Base-by-base conservation (phyloP, 2,113 vertebrate species). In the Prunella himalayana region DNA sequence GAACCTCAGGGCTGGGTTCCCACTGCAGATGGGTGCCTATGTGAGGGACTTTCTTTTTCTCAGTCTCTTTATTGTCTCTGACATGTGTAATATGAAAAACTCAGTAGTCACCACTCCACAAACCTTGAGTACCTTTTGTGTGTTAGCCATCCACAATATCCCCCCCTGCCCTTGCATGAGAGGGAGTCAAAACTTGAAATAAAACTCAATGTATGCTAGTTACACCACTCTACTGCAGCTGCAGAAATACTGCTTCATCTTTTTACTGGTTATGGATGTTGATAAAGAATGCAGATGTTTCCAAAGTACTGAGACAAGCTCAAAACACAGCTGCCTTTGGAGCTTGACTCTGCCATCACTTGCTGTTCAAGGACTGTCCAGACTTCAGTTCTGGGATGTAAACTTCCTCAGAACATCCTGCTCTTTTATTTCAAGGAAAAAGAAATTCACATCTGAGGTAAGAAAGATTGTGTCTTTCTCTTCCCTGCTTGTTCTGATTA, bases 231-330 rank as follows among this genome's bases (percentile, higher is more conserved):
- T 84, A 20, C 47, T 11, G 66, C 94, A 97, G 91, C 95, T 97
- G 91, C 92, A 95, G 84, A 94, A 92, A 88, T 82, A 91, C 78
- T 84, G 53, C 80, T 87, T 96, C 88, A 82, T 95, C 69, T 90
- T 88, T 95, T 94, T 53, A 80, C 78, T 61, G 57, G 82, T 44
- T 95, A 66, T 90, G 92, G 91, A 37, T 94, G 83, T 69, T 92
- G 91, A 92, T 91, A 95, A 95, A 95, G 93, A 96, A 96, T 93
- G 92, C 92, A 95, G 94, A 96, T 95, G 92, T 95, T 97, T 93
- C 94, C 69, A 41, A 96, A 96, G 70, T 92, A 96, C 92, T 91
- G 95, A 96, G 87, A 83, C 82, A 89, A 97, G 92, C 93, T 93
- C 73, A 91, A 95, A 95, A 94, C 6, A 68, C 90, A 95, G 94